Base-by-base conservation (phyloP, 2,797 vertebrate genomes). In the Artibeus jamaicensis region DNA sequence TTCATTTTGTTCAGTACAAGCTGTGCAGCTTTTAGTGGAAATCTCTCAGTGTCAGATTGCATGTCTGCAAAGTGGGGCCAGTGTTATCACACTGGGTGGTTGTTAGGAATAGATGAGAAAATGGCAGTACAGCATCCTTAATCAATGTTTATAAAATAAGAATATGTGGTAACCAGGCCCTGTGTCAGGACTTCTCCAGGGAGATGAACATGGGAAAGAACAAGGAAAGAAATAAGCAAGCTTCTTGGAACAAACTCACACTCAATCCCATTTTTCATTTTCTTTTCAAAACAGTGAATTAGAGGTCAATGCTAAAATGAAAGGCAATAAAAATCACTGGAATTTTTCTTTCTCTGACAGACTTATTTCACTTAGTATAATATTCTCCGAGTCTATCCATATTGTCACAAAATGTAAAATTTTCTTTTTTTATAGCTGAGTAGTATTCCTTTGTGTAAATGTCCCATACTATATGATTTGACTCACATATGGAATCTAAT, bases 231-330 rank as follows among this genome's bases (percentile, higher is more conserved):
- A 88, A 42, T 79, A 88, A 70, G 15, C 22, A 93, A 81, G 34
- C 19, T 95, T 96, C 89, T 89, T 91, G 86, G 82, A 85, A 86
- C 32, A 86, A 93, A n/a, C 34, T 82, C 22, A 55, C 4, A 18
- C 14, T 85, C 10, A 65, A 11, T 87, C 76, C 44, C 67, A 86
- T 11, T 39, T 26, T 53, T 81, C 39, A 50, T 86, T 95, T 46
- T 53, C 21, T 26, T 68, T 88, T 76, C 22, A 59, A 73, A 95
- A 89, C 22, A 55, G 55, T 77, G 67, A 91, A 88, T 82, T 92
- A 77, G 67, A 85, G 71, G 59, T 94, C 76, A 93, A 74, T 55
- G 29, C 37, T 79, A 57, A 93, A 67, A 16, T 65, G 50, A 89
- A 81, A 86, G 67, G 32, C 39, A 84, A 44, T 84, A 48, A 84